These are phyloP conservation scores for Rotaria magnacalcarata DNA, from an alignment of 2,888 invertebrate species.

Conservation along the genomic window DNA sequence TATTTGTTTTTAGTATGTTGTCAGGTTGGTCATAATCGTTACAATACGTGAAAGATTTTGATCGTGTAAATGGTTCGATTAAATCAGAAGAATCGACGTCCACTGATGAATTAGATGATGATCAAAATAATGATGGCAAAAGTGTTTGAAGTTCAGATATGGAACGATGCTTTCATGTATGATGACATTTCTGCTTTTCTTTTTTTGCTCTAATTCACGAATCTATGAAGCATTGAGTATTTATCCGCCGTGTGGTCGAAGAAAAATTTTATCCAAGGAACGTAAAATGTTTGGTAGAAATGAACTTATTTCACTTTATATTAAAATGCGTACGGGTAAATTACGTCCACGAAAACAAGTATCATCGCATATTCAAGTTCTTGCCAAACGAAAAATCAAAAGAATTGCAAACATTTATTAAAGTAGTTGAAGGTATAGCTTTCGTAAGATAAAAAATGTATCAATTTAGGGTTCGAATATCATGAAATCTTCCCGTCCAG, in stretches of 20 bases:
- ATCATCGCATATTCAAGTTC: slow-evolving; percentile 97
- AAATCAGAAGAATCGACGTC: slow-evolving; percentile 35
- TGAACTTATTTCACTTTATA: slow-evolving; percentile 98
- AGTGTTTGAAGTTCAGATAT: slow-evolving; percentile 99
- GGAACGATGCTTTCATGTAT: slow-evolving; percentile 96
- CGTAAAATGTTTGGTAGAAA: slow-evolving; percentile 99
- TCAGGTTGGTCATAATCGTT: background rate
- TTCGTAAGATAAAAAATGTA: background rate
- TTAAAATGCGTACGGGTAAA: slow-evolving; percentile 97
- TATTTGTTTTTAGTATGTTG: background rate
- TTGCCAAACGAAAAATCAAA: slow-evolving; percentile 91
- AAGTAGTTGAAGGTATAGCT: background rate
- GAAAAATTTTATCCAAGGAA: slow-evolving; percentile 98
- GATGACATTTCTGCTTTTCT: background rate
- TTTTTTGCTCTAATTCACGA: background rate
- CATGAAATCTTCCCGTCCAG: background rate
- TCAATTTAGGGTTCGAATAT: background rate
- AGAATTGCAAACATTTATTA: slow-evolving; percentile 65
- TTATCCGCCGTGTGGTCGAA: slow-evolving; percentile 96
- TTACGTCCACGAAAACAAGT: slow-evolving; percentile 99
- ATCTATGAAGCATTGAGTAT: slow-evolving; percentile 84
- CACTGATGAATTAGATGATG: slow-evolving; percentile 19
- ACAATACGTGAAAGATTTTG: slow-evolving; percentile 4
- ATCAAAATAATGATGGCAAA: slow-evolving; percentile 73
- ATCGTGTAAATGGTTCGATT: background rate